Base-by-base conservation (phyloP, 1,140 invertebrate genomes). In the Scaptomyza montana region DNA sequence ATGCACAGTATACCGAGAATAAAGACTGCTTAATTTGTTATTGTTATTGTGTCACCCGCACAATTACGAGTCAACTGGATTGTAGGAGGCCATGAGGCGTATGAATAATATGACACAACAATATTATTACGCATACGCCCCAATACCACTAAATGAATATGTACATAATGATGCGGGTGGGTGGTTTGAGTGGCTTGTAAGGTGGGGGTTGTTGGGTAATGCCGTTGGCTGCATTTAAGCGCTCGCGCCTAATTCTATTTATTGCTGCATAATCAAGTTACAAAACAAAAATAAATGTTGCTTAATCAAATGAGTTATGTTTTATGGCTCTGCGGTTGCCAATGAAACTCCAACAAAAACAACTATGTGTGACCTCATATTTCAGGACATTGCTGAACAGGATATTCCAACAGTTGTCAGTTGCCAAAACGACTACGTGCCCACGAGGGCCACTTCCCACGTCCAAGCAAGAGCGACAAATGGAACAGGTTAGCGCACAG, bases 121-220 rank as follows among this genome's bases (percentile, higher is more conserved):
- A 64, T 55, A 36, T 46, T 50, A 73, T 79, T 79, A 75, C 76
- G 77, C 68, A 84, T 85, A 85, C 80, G 73, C 67, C 49, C 46
- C 8, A 21, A n/a, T 33, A 13, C 6, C 39, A 70, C 54, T 36
- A 1, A 36, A 6, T 8, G 8, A 36, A 36, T 36, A 36, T 36
- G 30, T 33, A 33, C 5, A 9, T 36, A 36, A 30, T 33, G 30
- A 73, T 84, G 73, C 67, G 62, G 80, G 72, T 33, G 30, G 30
- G 30, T 30, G n/a, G n/a, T n/a, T n/a, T n/a, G n/a, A n/a, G n/a
- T n/a, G n/a, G 28, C 3, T 6, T 30, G 3, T 30, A 1, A 6
- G 28, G 28, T 2, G 28, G 28, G 28, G 28, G 28, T 2, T 3
- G 28, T 6, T 30, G 28, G 28, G 28, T 30, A 2, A 2, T 30